phyloP scores from a whole-genome alignment of 2,797 vertebrate species.

The Melanotaenia trifasciata region DNA sequence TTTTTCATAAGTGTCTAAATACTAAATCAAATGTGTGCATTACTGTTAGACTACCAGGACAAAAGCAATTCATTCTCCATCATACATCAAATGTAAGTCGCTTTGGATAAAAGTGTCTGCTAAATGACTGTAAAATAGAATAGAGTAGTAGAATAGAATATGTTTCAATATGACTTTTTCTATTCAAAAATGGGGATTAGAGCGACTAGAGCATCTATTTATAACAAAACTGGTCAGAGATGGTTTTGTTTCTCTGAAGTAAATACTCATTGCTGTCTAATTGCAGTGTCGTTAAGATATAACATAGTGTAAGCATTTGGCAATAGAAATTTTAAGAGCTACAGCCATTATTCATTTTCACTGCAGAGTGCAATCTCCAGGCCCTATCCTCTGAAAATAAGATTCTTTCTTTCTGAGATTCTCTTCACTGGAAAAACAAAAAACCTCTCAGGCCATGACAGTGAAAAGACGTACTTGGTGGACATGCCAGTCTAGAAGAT shows the following conservation, averaged over 20 bases:
- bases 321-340: slow-evolving; percentile 25
- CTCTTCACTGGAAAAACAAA: slow-evolving; percentile 42
- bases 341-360: slow-evolving; percentile 29
- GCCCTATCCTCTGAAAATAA: slow-evolving; percentile 46
- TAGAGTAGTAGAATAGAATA: too few relatives aligned
- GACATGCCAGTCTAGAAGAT: slow-evolving; percentile 49
- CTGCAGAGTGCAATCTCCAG: slow-evolving; percentile 22
- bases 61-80: neutral
- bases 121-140: too few relatives aligned
- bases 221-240: neutral
- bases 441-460: slow-evolving; percentile 29
- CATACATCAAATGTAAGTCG: too few relatives aligned
- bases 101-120: too few relatives aligned
- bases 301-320: slow-evolving; percentile 30
- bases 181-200: slow-evolving; percentile 2
- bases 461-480: slow-evolving; percentile 37
- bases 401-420: slow-evolving; percentile 44
- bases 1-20: neutral
- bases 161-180: neutral
- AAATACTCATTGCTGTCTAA: neutral
- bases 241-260: neutral
- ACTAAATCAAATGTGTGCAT: neutral
- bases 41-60: neutral
- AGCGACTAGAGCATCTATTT: neutral
- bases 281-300: slow-evolving; percentile 20